Evolutionary conservation across 2,113 vertebrate species (phyloP).

Genomic region (Xyrauchen texanus): DNA sequence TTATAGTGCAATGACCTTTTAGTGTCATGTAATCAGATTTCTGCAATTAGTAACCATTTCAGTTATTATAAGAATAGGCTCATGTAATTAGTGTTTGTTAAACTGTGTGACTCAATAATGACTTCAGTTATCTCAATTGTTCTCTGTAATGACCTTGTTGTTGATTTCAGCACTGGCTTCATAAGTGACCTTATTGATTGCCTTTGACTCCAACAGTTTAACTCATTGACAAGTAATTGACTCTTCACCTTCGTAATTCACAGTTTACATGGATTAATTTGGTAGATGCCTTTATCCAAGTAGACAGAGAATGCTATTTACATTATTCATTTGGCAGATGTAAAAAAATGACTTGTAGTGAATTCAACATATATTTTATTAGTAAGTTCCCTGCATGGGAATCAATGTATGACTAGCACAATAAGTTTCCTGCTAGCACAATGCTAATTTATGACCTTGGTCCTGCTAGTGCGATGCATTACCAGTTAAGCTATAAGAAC

Average conservation of each 20-base stretch:
- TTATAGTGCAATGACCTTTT: too few relatives aligned
- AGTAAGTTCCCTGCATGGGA: too few relatives aligned
- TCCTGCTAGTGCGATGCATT: too few relatives aligned
- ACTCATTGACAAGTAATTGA: slow-evolving; percentile 24
- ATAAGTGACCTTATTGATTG: slow-evolving; percentile 16
- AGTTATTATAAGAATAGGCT: not conserved
- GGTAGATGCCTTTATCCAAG: not conserved
- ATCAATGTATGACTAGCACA: too few relatives aligned
- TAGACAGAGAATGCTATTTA: too few relatives aligned
- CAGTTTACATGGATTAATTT: not conserved
- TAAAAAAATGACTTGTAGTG: too few relatives aligned
- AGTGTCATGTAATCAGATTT: too few relatives aligned
- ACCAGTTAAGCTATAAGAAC: too few relatives aligned
- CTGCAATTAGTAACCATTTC: not conserved
- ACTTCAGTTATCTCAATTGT: not conserved
- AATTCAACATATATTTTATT: too few relatives aligned
- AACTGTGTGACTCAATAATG: not conserved
- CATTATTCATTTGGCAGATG: too few relatives aligned
- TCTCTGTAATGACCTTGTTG: not conserved
- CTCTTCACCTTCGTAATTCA: not conserved
- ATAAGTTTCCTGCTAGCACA: too few relatives aligned
- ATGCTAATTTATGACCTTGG: too few relatives aligned
- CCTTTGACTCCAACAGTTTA: slow-evolving; percentile 26
- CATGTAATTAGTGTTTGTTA: not conserved
- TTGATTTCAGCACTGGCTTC: not conserved